Evolutionary conservation across 2,113 vertebrate genomes (phyloP), one percentile per base, ranked within the genome.

Genomic region (Mystacornis crossleyi): DNA sequence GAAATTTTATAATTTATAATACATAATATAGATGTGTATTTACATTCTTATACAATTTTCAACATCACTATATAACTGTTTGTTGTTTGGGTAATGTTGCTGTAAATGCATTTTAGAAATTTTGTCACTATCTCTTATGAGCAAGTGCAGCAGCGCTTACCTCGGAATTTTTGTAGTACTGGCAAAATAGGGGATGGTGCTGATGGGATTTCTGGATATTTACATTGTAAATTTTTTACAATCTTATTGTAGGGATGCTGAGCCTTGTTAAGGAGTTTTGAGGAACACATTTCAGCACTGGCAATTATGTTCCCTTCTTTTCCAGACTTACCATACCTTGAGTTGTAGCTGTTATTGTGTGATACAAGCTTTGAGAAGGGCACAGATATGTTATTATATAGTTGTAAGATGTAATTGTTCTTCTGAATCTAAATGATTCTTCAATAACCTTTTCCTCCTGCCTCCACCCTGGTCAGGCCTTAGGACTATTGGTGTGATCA

Each of bases 401-500:
- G 75, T 28, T 85, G n/a, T 61, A n/a, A 67, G n/a, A 45, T 65
- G 8, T 36, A 64, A 26, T 75, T 81, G 18, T 66, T 91, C 9
- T 54, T 85, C 26, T 77, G 38, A 71, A 31, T 54, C 10, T 8
- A 48, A 73, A 43, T 55, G 3, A 81, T 90, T 62, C 26, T 91
- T 67, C 57, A 31, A 8, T 74, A 24, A 64, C 8, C 36, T 66
- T 80, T 83, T 20, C 21, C 31, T 78, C 77, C 50, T 92, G 53
- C 14, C 19, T 61, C 11, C 23, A 16, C 20, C 15, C 10, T 2
- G 28, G 36, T 75, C 91, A 99, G 99, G 99, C 64, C 98, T 98
- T 77, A 98, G 99, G 69, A 99, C 99, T 61, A 99, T 99, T 4
- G 99, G 99, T 51, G 99, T 99, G 47, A 99, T 99, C 97, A 99